These are phyloP conservation scores for Nyctereutes procyonoides DNA, from an alignment of 2,113 vertebrate genomes.

Conservation along the genomic window DNA sequence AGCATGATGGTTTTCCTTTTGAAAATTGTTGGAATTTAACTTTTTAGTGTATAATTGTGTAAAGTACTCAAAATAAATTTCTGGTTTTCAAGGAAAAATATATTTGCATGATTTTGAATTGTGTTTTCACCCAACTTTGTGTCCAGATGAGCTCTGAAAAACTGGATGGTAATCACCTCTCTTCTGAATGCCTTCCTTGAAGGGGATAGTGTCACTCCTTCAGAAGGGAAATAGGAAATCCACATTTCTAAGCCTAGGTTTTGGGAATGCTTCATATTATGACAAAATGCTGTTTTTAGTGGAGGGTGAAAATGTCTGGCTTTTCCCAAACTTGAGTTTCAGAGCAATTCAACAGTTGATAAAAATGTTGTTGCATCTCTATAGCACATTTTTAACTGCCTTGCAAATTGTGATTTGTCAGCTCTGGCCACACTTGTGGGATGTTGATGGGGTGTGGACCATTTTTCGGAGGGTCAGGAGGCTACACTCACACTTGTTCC, in stretches of 20 bases:
- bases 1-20: not conserved
- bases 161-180: not conserved
- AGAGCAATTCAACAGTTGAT: not conserved
- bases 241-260: slow-evolving; percentile 19
- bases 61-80: not conserved
- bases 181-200: not conserved
- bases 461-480: not conserved
- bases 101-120: slow-evolving; percentile 38
- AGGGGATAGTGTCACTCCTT: not conserved
- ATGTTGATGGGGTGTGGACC: too few relatives aligned
- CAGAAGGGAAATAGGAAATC: slow-evolving; percentile 17
- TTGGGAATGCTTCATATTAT: not conserved
- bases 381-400: not conserved
- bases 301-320: not conserved
- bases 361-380: not conserved
- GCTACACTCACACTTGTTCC: not conserved
- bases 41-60: not conserved
- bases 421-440: not conserved
- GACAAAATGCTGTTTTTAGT: not conserved
- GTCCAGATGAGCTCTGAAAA: not conserved
- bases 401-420: not conserved
- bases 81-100: slow-evolving; percentile 18
- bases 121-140: not conserved
- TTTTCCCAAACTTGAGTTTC: slow-evolving; percentile 13
- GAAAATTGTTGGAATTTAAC: not conserved